Evolutionary conservation across 2,113 vertebrate species (phyloP).

Genomic region (Cheirogaleus medius): DNA sequence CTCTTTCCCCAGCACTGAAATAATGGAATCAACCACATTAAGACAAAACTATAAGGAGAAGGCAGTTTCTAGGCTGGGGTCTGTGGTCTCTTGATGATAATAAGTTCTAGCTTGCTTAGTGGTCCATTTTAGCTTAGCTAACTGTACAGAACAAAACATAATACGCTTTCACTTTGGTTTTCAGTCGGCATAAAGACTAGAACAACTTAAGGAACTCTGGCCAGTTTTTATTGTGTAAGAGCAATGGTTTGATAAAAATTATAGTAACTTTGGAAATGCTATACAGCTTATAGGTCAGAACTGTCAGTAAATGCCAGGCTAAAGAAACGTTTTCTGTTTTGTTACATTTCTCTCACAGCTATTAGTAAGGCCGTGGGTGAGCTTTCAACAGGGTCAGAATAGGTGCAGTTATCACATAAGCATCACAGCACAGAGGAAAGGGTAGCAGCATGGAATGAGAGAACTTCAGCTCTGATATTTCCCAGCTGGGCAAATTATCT

Average conservation of each 20-base stretch:
- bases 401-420: background rate
- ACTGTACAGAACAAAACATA: background rate
- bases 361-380: background rate
- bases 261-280: background rate
- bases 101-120: background rate
- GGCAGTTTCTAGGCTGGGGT: background rate
- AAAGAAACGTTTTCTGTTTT: background rate
- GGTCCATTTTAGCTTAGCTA: background rate
- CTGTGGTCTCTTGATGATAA: background rate
- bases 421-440: background rate
- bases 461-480: background rate
- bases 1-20: background rate
- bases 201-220: background rate
- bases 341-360: background rate
- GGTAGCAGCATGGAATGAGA: background rate
- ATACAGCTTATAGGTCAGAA: conserved; percentile 38
- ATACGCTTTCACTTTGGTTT: background rate
- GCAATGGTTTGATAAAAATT: background rate
- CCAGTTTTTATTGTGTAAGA: background rate
- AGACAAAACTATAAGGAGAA: background rate
- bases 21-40: conserved; percentile 1
- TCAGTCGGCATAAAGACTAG: background rate
- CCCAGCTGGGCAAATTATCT: background rate
- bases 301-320: background rate
- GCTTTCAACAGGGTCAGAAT: background rate